These are phyloP conservation scores for Taenioides sp. DNA, from an alignment of 2,797 vertebrate genomes.

Conservation along the genomic window DNA sequence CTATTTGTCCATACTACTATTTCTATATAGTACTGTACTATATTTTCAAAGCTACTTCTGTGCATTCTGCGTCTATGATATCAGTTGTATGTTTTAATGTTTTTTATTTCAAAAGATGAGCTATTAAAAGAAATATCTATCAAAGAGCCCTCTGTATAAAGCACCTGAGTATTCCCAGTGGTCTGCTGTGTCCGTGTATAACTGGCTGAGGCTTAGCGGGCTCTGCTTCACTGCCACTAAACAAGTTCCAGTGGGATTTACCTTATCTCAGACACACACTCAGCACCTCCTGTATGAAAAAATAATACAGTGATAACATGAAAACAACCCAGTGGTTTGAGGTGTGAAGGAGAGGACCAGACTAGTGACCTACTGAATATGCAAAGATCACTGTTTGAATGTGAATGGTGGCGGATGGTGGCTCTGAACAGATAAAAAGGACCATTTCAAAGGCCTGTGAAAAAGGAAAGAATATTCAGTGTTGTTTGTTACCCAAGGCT, in stretches of 20 bases:
- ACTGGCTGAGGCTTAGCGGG: neutral
- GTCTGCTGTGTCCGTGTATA: neutral
- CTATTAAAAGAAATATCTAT: neutral
- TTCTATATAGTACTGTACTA: too few relatives aligned
- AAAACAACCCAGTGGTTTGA: neutral
- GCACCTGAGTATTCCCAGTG: neutral
- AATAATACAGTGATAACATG: neutral
- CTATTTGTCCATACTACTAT: too few relatives aligned
- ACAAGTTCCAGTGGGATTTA: slow-evolving; percentile 6
- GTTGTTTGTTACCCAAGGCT: neutral
- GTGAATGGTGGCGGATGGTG: neutral
- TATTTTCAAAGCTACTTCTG: neutral
- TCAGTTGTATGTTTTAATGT: neutral
- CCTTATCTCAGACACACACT: slow-evolving; percentile 1
- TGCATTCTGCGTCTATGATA: neutral
- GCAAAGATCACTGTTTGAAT: slow-evolving; percentile 2
- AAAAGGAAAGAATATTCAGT: neutral
- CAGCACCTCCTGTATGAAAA: neutral
- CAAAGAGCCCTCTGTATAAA: neutral
- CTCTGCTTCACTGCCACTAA: slow-evolving; percentile 3
- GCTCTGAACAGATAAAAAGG: neutral
- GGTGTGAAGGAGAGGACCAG: neutral
- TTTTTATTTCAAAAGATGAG: neutral
- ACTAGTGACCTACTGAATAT: neutral
- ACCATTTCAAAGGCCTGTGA: neutral